A percentile compares a stretch with the other conserved stretches of the same genome.
phyloP scores from a whole-genome alignment of 2,113 vertebrate species.

The Semicossyphus pulcher region DNA sequence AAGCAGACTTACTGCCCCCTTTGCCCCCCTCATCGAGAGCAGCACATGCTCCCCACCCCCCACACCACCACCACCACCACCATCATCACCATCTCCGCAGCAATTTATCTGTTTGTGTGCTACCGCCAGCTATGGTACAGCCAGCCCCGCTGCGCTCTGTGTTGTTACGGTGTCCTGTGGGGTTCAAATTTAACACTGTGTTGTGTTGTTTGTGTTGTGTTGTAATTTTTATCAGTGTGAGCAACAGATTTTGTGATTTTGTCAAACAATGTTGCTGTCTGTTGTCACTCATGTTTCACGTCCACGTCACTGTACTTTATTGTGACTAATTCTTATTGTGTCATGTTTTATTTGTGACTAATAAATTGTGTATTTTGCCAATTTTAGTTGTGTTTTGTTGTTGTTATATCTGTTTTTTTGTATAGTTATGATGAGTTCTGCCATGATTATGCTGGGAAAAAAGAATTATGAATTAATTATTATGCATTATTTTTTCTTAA shows the following conservation, averaged over 20 bases:
- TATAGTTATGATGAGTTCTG: not conserved
- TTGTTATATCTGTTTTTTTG: slow-evolving; percentile 1
- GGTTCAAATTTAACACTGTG: not conserved
- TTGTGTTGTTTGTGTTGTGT: not conserved
- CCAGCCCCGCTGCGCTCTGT: slow-evolving; percentile 13
- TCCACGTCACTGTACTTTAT: slow-evolving; percentile 9
- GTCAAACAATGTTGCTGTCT: not conserved
- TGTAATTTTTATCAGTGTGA: not conserved
- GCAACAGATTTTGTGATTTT: too few species aligned
- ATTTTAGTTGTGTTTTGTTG: not conserved
- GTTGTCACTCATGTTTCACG: not conserved
- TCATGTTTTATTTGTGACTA: slow-evolving; percentile 15
- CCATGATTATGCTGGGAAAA: not conserved
- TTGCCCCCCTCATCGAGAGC: slow-evolving; percentile 75
- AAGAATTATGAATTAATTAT: too few species aligned
- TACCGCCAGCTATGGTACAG: slow-evolving; percentile 74
- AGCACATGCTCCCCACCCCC: slow-evolving; percentile 58
- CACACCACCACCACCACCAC: slow-evolving; percentile 75
- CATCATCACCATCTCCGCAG: slow-evolving; percentile 75
- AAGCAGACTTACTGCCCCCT: slow-evolving; percentile 78
- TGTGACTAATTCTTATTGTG: slow-evolving; percentile 19
- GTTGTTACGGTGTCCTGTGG: slow-evolving; percentile 18
- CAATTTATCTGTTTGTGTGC: slow-evolving; percentile 76
- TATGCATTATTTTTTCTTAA: too few species aligned
- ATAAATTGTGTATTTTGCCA: not conserved